Evolutionary conservation across 2,113 vertebrate species (phyloP).

Genomic region (Sylvietta virens): DNA sequence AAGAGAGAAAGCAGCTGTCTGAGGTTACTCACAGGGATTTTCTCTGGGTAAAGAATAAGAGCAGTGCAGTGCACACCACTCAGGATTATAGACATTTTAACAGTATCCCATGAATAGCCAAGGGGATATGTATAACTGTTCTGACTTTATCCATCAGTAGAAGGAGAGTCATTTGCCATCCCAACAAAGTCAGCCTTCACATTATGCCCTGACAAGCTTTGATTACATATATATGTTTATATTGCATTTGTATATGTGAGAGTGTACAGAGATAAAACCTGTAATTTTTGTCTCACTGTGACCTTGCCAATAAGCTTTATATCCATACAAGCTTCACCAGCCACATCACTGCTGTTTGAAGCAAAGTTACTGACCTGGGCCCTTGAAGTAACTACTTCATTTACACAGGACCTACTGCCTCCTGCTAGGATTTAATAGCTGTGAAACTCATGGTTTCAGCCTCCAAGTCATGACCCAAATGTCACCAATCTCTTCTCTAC

Average conservation of each 20-base stretch:
- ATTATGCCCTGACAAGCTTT: background rate
- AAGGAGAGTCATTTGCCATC: background rate
- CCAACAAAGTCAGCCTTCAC: background rate
- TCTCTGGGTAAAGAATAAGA: background rate
- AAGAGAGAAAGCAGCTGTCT: background rate
- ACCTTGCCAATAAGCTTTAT: background rate
- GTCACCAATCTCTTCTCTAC: background rate
- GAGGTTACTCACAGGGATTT: background rate
- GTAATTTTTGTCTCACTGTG: background rate
- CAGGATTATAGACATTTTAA: background rate
- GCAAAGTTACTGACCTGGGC: background rate
- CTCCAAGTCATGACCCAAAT: background rate
- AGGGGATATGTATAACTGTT: background rate
- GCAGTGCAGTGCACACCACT: background rate
- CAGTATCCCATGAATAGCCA: background rate
- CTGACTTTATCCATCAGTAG: background rate
- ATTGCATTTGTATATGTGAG: background rate
- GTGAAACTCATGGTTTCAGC: background rate
- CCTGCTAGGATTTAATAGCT: constrained; percentile 9
- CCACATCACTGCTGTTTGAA: background rate
- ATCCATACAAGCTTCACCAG: background rate
- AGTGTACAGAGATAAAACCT: background rate
- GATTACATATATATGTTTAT: background rate
- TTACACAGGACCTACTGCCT: background rate
- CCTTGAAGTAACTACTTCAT: background rate